phyloP scores from a whole-genome alignment of 2,888 invertebrate genomes.

The Phoronis australis region DNA sequence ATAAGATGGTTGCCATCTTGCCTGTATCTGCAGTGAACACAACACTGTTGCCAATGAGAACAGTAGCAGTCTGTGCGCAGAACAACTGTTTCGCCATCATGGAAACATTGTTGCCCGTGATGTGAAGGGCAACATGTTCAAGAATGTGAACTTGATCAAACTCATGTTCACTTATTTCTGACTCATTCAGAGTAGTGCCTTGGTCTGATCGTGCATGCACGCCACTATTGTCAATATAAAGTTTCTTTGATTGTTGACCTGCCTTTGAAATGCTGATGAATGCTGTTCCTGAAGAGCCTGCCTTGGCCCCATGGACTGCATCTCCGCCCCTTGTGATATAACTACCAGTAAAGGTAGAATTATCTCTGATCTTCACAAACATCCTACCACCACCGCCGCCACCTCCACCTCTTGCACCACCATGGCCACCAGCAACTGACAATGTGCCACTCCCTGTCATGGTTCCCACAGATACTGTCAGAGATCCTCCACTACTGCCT shows the following conservation, averaged over 20 bases:
- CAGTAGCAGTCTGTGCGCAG: constrained; percentile 18
- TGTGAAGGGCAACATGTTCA: background rate
- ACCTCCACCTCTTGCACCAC: constrained; percentile 19
- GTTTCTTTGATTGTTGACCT: background rate
- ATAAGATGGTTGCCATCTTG: constrained; percentile 19
- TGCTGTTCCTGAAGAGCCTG: constrained; percentile 30
- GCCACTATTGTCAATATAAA: constrained; percentile 5
- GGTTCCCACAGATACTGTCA: constrained; percentile 15
- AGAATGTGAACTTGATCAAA: background rate
- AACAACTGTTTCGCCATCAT: constrained; percentile 19
- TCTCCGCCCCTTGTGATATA: constrained; percentile 22
- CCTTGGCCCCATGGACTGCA: constrained; percentile 10
- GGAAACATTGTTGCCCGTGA: background rate
- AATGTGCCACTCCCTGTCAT: constrained; percentile 20
- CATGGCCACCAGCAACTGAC: constrained; percentile 20
- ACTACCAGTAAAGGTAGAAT: constrained; percentile 23
- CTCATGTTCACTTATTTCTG: background rate
- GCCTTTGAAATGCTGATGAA: constrained; percentile 5
- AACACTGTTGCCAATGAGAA: constrained; percentile 21
- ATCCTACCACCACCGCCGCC: constrained; percentile 32
- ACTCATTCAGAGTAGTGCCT: background rate
- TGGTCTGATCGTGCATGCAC: background rate
- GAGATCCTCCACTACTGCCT: constrained; percentile 27
- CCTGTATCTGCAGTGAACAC: constrained; percentile 25
- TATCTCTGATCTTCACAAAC: constrained; percentile 10